Conservation (phyloP, 1,140 invertebrate species). For the Oryctes rhinoceros region DNA sequence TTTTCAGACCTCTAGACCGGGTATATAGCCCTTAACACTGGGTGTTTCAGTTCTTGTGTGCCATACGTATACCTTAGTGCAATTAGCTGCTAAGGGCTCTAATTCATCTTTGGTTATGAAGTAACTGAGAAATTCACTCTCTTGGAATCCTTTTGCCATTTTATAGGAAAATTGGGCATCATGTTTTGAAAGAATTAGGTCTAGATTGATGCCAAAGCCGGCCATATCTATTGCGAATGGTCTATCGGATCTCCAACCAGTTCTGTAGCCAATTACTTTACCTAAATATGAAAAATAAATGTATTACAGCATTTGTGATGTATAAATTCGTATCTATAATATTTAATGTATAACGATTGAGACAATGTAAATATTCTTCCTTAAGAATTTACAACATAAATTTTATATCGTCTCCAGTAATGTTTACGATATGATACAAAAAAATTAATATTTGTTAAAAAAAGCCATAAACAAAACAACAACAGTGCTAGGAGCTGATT, state of each 20-base stretch:
- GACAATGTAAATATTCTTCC: no score
- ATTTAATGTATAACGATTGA: no score
- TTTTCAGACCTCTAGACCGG: slow-evolving; percentile 78
- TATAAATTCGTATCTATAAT: no score
- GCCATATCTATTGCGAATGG: slow-evolving; percentile 99
- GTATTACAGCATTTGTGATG: neutral
- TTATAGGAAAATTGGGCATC: slow-evolving; percentile 84
- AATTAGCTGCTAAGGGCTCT: slow-evolving; percentile 89
- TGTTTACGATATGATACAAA: no score
- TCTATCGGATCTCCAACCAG: slow-evolving; percentile 86
- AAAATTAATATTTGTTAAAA: no score
- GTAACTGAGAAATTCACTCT: slow-evolving; percentile 88
- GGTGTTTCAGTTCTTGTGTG: slow-evolving; percentile 94
- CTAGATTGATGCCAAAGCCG: slow-evolving; percentile 93
- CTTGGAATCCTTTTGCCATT: slow-evolving; percentile 88
- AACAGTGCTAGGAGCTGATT: no score
- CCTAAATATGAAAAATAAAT: slow-evolving; percentile 48
- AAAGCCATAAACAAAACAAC: no score
- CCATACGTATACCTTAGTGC: slow-evolving; percentile 96
- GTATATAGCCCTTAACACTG: slow-evolving; percentile 75
- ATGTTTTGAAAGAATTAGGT: slow-evolving; percentile 78
- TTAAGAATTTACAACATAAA: no score
- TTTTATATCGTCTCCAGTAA: no score
- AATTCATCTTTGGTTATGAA: slow-evolving; percentile 80
- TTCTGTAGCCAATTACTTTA: slow-evolving; percentile 85